Percentiles rank a stretch among this genome's conserved stretches.
These are phyloP conservation scores for Lacanobia wlatinum DNA, from an alignment of 2,888 invertebrate species.

Conservation along the genomic window DNA sequence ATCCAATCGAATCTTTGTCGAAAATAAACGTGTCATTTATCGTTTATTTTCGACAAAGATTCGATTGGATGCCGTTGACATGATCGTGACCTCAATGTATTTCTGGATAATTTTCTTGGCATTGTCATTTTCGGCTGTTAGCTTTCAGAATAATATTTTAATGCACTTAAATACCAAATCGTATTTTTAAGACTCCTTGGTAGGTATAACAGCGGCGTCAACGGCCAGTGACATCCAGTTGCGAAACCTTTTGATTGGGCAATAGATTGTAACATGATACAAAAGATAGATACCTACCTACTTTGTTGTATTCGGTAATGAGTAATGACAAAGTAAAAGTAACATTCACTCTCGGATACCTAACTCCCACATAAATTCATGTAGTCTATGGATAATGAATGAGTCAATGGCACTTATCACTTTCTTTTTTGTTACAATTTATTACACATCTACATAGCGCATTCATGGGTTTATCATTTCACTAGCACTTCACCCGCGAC, in stretches of 20 bases:
- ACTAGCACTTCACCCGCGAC: no score
- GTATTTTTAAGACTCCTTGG: background rate
- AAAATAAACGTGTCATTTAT: no score
- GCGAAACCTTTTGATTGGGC: slow-evolving; percentile 8
- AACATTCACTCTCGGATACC: slow-evolving; percentile 38
- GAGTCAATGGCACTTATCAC: slow-evolving; percentile 28
- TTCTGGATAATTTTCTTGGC: slow-evolving; percentile 57
- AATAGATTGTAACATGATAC: slow-evolving; percentile 29
- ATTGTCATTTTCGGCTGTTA: slow-evolving; percentile 37
- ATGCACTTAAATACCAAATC: background rate
- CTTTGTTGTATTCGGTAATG: slow-evolving; percentile 3
- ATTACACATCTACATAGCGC: background rate
- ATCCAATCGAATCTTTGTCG: slow-evolving; percentile 17
- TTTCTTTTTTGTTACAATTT: slow-evolving; percentile 31
- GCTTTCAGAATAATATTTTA: slow-evolving; percentile 12
- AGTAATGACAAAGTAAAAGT: slow-evolving; percentile 56
- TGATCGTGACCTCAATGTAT: slow-evolving; percentile 53
- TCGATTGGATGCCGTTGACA: slow-evolving; percentile 19
- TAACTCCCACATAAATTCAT: slow-evolving; percentile 28
- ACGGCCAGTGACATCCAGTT: slow-evolving; percentile 9
- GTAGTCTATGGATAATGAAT: background rate
- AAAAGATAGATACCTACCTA: background rate
- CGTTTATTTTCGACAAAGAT: slow-evolving; percentile 48
- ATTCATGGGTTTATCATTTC: background rate
- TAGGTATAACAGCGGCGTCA: background rate